Percentiles rank a stretch among this genome's conserved stretches.
These are phyloP conservation scores for Bombus polaris DNA, from an alignment of 1,140 invertebrate species.

Conservation along the genomic window DNA sequence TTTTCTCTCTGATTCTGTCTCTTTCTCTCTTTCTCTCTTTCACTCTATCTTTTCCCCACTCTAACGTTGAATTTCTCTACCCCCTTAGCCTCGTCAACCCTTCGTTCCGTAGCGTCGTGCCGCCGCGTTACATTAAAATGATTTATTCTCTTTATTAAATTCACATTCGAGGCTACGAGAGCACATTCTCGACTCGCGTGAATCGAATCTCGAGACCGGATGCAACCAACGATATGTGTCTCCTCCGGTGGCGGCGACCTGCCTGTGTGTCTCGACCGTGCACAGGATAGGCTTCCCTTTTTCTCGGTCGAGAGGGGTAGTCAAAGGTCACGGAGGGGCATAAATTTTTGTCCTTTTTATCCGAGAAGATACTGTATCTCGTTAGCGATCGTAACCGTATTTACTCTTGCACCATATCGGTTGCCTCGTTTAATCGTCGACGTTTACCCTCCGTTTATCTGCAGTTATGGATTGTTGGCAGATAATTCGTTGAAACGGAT, in stretches of 20 bases:
- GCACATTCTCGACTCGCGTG: conserved; percentile 45
- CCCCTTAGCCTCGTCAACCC: conserved; percentile 57
- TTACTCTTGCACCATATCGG: background rate
- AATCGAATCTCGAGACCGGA: conserved; percentile 61
- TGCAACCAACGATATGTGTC: conserved; percentile 34
- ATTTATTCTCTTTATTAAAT: conserved; percentile 75
- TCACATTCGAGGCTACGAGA: conserved; percentile 69
- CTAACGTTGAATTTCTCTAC: conserved; percentile 50
- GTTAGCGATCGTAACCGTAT: conserved; percentile 9
- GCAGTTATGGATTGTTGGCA: background rate
- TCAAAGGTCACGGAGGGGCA: conserved; percentile 44
- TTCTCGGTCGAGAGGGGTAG: conserved; percentile 22
- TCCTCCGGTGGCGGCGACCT: conserved; percentile 42
- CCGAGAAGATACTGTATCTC: background rate
- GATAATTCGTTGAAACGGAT: conserved; percentile 5
- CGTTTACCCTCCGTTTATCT: background rate
- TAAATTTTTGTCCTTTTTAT: conserved; percentile 9
- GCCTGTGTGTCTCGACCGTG: conserved; percentile 11
- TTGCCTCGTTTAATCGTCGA: background rate
- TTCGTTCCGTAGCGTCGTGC: conserved; percentile 50
- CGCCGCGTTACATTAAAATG: conserved; percentile 70
- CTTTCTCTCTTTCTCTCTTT: conserved; percentile 7
- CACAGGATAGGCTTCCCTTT: conserved; percentile 21
- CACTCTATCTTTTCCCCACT: conserved; percentile 4
- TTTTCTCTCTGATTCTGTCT: conserved; percentile 14